phyloP scores from a whole-genome alignment of 1,140 invertebrate genomes.

The Drosophila varians region DNA sequence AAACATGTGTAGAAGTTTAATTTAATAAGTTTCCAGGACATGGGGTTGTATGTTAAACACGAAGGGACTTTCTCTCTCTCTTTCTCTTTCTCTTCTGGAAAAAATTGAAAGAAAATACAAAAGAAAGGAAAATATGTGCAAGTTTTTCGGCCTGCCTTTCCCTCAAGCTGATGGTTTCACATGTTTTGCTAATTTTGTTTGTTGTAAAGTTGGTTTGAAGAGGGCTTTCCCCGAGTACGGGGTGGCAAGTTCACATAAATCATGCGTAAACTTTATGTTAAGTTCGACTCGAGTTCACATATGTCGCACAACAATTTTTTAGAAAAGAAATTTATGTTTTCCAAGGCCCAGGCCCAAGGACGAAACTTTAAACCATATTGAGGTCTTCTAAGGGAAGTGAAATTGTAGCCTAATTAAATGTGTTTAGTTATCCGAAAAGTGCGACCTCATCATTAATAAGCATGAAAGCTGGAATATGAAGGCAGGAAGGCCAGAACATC shows the following conservation, averaged over 20 bases:
- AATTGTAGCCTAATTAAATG: constrained; percentile 50
- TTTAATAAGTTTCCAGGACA: constrained; percentile 70
- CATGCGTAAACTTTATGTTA: constrained; percentile 67
- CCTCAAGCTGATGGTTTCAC: constrained; percentile 44
- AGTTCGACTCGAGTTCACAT: constrained; percentile 61
- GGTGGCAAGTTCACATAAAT: constrained; percentile 62
- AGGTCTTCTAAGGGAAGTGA: background rate
- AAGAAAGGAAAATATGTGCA: constrained; percentile 40
- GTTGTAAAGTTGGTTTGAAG: constrained; percentile 53
- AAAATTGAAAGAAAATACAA: constrained; percentile 35
- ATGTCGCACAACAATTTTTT: constrained; percentile 49
- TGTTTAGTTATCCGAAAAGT: background rate
- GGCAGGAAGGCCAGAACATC: constrained; percentile 36
- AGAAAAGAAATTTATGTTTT: background rate
- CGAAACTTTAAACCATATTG: constrained; percentile 27
- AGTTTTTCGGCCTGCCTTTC: constrained; percentile 40
- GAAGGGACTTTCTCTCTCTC: no score
- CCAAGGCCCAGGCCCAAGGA: background rate
- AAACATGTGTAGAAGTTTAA: constrained; percentile 80
- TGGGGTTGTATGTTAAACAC: constrained; percentile 72
- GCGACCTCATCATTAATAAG: constrained; percentile 48
- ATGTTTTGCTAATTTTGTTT: constrained; percentile 75
- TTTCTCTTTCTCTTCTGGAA: background rate
- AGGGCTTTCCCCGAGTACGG: constrained; percentile 7
- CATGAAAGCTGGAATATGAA: constrained; percentile 33